These are phyloP conservation scores for Zalophus californianus DNA, from an alignment of 2,797 vertebrate genomes.

Conservation along the genomic window DNA sequence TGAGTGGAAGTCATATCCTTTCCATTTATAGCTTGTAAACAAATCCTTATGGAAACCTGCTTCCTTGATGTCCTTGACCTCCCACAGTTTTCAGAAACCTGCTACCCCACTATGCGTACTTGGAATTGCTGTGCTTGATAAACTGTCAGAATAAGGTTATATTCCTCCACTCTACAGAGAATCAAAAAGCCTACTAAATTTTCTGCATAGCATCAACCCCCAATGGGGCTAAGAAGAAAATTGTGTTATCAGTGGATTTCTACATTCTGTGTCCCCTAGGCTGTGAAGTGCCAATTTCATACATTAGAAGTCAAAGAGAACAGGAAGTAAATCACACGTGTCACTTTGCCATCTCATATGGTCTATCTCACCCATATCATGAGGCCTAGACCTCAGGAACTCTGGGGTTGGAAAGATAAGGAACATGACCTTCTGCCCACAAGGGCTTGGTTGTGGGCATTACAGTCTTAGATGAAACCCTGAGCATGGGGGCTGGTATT, in stretches of 20 bases:
- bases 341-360: background rate
- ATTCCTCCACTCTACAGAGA: background rate
- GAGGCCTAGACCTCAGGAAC: background rate
- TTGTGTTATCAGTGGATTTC: background rate
- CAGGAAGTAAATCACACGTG: background rate
- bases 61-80: background rate
- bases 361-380: rapidly evolving
- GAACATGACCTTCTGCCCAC: background rate
- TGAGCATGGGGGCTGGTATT: background rate
- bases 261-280: background rate
- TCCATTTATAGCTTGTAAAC: constrained; percentile 8
- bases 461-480: background rate
- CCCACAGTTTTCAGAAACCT: background rate
- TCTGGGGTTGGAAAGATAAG: background rate
- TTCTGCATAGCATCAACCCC: background rate
- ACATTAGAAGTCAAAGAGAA: background rate
- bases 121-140: background rate
- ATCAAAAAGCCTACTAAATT: background rate
- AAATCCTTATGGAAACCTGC: background rate
- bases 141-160: background rate
- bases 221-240: background rate
- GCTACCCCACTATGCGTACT: background rate
- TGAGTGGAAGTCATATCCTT: background rate
- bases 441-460: background rate
- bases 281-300: background rate